phyloP scores from a whole-genome alignment of 2,797 vertebrate species.

The Falco concolor region DNA sequence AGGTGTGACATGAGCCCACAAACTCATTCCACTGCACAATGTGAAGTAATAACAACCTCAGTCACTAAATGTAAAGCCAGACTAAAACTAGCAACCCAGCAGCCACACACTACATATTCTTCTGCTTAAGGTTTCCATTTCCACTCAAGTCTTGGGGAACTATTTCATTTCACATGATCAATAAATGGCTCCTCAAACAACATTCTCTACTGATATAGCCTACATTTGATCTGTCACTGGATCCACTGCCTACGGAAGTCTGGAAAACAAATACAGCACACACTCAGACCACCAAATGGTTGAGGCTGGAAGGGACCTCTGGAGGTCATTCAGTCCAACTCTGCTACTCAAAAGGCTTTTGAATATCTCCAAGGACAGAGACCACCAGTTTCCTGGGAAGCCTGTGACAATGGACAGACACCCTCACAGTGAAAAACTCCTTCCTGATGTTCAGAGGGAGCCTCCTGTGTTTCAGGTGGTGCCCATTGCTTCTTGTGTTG shows the following conservation, averaged over 20 bases:
- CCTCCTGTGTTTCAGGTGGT: not conserved
- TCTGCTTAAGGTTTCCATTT: not conserved
- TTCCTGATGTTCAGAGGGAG: not conserved
- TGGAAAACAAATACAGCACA: not conserved
- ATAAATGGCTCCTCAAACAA: not conserved
- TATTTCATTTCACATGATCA: not conserved
- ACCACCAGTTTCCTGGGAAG: not conserved
- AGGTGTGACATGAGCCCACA: not conserved
- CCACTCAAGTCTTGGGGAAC: not conserved
- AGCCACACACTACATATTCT: not conserved
- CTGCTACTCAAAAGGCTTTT: not conserved
- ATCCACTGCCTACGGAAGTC: not conserved
- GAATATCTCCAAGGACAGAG: not conserved
- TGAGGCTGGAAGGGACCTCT: not conserved
- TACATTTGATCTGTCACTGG: not conserved
- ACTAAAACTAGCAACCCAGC: not conserved
- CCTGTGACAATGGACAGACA: not conserved
- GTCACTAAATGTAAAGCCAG: not conserved
- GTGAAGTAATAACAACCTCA: not conserved
- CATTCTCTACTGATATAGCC: not conserved
- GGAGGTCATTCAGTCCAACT: not conserved
- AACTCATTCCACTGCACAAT: not conserved
- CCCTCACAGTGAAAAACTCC: not conserved
- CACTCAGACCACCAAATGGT: not conserved
- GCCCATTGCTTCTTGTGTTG: not conserved